Evolutionary conservation across 2,888 invertebrate species (phyloP), one percentile per base, ranked within the genome.

Genomic region (Scrobipalpa costella): DNA sequence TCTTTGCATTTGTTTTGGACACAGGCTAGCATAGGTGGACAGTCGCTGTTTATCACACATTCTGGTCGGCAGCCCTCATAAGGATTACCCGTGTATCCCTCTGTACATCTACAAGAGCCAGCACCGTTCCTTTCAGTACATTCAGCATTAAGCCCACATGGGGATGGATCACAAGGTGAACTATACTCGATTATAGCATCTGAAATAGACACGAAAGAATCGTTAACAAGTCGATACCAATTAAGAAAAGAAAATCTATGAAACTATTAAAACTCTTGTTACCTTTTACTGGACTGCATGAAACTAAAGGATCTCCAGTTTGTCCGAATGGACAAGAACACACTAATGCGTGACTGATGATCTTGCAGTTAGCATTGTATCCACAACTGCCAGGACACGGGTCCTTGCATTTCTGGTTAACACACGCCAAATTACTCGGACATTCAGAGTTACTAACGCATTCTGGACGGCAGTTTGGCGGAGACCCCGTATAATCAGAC

Each of bases 1-100:
- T 97, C 94, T 77, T 92, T 93, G 81, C 96, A 96, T 86, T 95
- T 95, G 74, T 94, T 94, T 81, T 95, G 94, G 34, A 95, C 92
- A 75, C 96, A 96, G 40, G 96, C 95, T 74, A 93, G 88, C 78
- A 94, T 93, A 52, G 94, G 94, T 8, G 94, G 86, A 76, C 97
- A 97, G 78, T 97, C 97, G 13, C 94, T 93, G 78, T 96, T 96
- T 61, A 96, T 93, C 6, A 95, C 92, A 81, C 97, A 97, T 85
- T 97, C 96, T 0, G 96, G 96, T 64, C 95, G 92, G 79, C 97
- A 97, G 19, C 96, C 96, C 68, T 91, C 86, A 69, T 88, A 86
- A 64, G 89, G 90, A 69, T 90, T 86, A 52, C 86, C 88, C 59
- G 89, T 73, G 73, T 93, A 94, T 65, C 92, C 90, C 21, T 94